Base-by-base conservation (phyloP, 2,888 invertebrate species). In the Macrosoma leucophasiata region DNA sequence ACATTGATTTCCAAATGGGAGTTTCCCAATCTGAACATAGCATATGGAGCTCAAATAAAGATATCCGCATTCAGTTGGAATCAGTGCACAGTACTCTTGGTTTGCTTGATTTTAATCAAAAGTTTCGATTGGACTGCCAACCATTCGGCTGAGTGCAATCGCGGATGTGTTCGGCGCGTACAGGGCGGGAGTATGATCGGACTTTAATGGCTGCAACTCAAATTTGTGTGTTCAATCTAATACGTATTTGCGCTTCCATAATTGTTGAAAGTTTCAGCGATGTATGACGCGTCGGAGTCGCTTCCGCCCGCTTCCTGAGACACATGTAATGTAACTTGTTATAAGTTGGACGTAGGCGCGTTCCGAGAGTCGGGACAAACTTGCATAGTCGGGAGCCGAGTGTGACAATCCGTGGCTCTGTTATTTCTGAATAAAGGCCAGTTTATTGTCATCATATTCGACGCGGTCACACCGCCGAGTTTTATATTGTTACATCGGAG, bases 61-160 rank as follows among this genome's bases (percentile, higher is more conserved):
- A 79, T 79, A 75, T 73, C 65, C 61, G 55, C 60, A 63, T 72
- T 65, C 65, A 57, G 53, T 52, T 55, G 52, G 66, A 67, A 65
- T 66, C 69, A 58, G 55, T 51, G 69, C 45, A 59, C 58, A 54
- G 55, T 50, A 64, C 61, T 59, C 62, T 58, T 46, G 68, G 74
- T 75, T 76, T 76, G 77, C 75, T 76, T 82, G 82, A 79, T 82
- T 82, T 82, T 82, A 84, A 82, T 82, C 82, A 81, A 84, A 82
- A 82, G 74, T 82, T 82, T 75, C 75, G 69, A 82, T 81, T 81
- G 78, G 64, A 69, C 70, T 68, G 72, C 74, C 67, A 65, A 58
- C 65, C 62, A 57, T 58, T 53, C 60, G 60, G 59, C 62, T 58
- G 74, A 73, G 68, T 65, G 69, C 73, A 70, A 62, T 63, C 57